These are phyloP conservation scores for Dynastes hyllus DNA, from an alignment of 2,888 invertebrate species.

Conservation along the genomic window DNA sequence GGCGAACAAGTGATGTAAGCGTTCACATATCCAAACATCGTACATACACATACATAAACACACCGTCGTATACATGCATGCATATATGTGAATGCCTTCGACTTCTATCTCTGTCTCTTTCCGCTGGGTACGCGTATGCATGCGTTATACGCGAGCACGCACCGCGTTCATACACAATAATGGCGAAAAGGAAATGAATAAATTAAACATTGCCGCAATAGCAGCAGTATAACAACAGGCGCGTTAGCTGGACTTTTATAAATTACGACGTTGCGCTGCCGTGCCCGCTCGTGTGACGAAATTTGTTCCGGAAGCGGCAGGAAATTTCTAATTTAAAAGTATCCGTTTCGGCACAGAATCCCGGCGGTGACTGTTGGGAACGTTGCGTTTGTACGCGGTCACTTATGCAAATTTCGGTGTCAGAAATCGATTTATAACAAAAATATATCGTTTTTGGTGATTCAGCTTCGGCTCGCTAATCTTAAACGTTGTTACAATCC, in stretches of 20 bases:
- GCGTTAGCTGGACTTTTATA: constrained; percentile 22
- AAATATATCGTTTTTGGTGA: background rate
- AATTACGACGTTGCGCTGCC: constrained; percentile 7
- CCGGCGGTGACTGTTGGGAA: constrained; percentile 22
- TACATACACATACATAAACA: background rate
- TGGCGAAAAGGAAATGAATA: constrained; percentile 32
- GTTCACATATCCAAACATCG: constrained; percentile 1
- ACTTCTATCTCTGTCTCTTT: constrained; percentile 1
- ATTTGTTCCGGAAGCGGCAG: constrained; percentile 40
- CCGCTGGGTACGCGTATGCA: background rate
- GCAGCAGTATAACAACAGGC: constrained; percentile 14
- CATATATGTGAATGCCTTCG: background rate
- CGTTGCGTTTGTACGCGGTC: background rate
- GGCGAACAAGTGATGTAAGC: constrained; percentile 27
- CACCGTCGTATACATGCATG: background rate
- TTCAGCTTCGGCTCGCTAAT: too few species aligned
- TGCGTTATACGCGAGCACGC: background rate
- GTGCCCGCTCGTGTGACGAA: constrained; percentile 35
- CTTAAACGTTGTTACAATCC: too few species aligned
- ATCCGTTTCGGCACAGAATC: constrained; percentile 29
- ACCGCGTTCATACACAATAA: constrained; percentile 26
- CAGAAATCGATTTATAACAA: constrained; percentile 11
- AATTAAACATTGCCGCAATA: constrained; percentile 37
- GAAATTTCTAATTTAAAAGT: constrained; percentile 45
- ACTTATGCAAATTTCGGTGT: constrained; percentile 12